Percentiles rank a stretch among this genome's conserved stretches.
Conservation (phyloP, 1,140 invertebrate genomes). For the Centruroides vittatus region DNA sequence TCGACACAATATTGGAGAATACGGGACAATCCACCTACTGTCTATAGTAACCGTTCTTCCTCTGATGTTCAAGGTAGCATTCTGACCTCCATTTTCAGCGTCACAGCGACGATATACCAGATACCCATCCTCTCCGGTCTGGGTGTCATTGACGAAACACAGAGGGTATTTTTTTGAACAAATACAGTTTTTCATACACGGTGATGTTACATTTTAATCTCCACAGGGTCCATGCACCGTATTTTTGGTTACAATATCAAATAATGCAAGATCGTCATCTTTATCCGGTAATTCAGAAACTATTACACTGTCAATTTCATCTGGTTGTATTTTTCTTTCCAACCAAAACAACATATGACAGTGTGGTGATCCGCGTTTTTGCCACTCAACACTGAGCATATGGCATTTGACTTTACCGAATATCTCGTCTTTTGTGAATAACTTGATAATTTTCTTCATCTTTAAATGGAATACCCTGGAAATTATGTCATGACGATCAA, state of each 20-base stretch:
- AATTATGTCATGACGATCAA: not conserved
- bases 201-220: not conserved
- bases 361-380: conserved; percentile 15
- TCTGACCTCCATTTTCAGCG: not conserved
- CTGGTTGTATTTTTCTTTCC: conserved; percentile 6
- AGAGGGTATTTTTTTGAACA: conserved; percentile 5
- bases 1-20: not conserved
- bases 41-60: not conserved
- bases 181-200: not conserved
- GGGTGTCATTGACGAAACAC: not conserved
- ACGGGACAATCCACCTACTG: not conserved
- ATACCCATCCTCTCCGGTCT: not conserved
- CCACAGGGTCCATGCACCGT: no score
- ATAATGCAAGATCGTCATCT: conserved; percentile 2
- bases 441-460: no score
- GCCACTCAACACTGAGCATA: not conserved
- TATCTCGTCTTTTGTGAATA: not conserved
- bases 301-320: conserved; percentile 11
- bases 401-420: not conserved
- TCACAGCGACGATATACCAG: not conserved
- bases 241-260: not conserved
- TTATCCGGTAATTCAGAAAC: conserved; percentile 10
- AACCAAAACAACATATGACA: conserved; percentile 12
- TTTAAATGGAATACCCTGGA: no score
- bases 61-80: not conserved